Conservation (phyloP, 92 coral and sea anemone genomes). For the Porites divaricata region DNA sequence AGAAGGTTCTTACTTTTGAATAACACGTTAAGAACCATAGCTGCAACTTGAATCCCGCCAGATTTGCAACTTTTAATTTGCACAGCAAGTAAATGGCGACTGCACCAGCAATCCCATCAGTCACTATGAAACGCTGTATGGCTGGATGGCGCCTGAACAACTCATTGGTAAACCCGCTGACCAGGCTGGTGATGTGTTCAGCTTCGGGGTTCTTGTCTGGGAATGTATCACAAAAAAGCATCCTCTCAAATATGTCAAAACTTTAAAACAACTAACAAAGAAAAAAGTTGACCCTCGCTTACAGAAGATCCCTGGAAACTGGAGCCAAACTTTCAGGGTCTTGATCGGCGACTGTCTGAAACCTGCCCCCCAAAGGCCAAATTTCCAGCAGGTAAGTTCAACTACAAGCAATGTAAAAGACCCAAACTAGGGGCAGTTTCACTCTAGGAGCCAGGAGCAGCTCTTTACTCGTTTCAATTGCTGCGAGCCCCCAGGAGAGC, state of each 20-base stretch:
- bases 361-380: slow-evolving; percentile 74
- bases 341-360: slow-evolving; percentile 81
- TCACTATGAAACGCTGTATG: slow-evolving; percentile 73
- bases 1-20: no score
- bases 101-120: slow-evolving; percentile 73
- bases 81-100: slow-evolving; percentile 60
- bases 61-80: slow-evolving; percentile 95
- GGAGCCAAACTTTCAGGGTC: slow-evolving; percentile 76
- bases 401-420: no score
- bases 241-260: slow-evolving; percentile 65
- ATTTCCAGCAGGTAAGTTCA: slow-evolving; percentile 77
- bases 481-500: no score
- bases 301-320: slow-evolving; percentile 61
- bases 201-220: slow-evolving; percentile 84
- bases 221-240: slow-evolving; percentile 80
- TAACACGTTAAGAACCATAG: no score
- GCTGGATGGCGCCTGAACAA: slow-evolving; percentile 98
- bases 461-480: no score
- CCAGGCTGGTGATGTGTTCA: slow-evolving; percentile 83
- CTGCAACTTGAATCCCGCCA: not conserved
- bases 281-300: slow-evolving; percentile 70
- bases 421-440: no score
- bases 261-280: slow-evolving; percentile 46
- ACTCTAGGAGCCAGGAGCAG: no score
- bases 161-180: slow-evolving; percentile 84